phyloP scores from a whole-genome alignment of 1,140 invertebrate genomes.

The Vanessa atalanta region DNA sequence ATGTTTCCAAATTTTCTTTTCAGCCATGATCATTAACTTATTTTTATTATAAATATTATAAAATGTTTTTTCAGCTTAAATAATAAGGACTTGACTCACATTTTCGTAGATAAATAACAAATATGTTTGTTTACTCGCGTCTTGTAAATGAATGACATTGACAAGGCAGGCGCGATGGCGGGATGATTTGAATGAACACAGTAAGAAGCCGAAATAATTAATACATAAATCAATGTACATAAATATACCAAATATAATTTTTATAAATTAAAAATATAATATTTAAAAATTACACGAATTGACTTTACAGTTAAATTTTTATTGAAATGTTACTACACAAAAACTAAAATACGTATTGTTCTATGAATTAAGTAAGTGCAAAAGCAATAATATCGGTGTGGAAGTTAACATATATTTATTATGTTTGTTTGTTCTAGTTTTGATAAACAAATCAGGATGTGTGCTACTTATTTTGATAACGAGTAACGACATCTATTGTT shows the following conservation, averaged over 20 bases:
- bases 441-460: conserved; percentile 54
- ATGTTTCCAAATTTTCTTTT: conserved; percentile 47
- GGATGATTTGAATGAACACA: conserved; percentile 42
- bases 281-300: background rate
- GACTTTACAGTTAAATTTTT: background rate
- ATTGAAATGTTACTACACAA: background rate
- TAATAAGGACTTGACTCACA: conserved; percentile 10
- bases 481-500: conserved; percentile 16
- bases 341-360: background rate
- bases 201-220: too few species aligned
- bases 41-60: background rate
- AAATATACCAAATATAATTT: background rate
- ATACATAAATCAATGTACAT: background rate
- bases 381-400: background rate
- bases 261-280: background rate
- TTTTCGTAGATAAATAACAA: conserved; percentile 17
- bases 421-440: conserved; percentile 48
- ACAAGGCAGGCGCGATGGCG: conserved; percentile 41
- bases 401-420: conserved; percentile 14
- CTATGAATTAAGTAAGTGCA: background rate
- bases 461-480: conserved; percentile 50
- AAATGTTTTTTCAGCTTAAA: conserved; percentile 10
- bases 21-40: conserved; percentile 44
- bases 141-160: conserved; percentile 38
- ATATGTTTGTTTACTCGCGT: conserved; percentile 48